Percentiles rank a stretch among this genome's conserved stretches.
Conservation (phyloP, 2,888 invertebrate genomes). For the Catocala nupta region DNA sequence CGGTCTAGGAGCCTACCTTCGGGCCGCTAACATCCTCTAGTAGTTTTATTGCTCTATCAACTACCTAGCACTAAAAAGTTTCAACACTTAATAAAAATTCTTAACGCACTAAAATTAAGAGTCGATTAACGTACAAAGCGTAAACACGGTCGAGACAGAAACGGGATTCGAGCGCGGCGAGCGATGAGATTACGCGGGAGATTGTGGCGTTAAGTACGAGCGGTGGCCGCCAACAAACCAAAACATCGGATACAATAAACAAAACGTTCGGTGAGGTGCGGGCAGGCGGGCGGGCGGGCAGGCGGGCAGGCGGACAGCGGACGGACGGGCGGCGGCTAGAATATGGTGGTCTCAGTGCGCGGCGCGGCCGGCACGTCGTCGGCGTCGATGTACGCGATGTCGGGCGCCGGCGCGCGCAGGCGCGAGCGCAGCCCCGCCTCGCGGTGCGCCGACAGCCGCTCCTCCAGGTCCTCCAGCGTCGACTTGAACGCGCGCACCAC, state of each 20-base stretch:
- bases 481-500: slow-evolving; percentile 99
- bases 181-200: slow-evolving; percentile 31
- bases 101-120: slow-evolving; percentile 67
- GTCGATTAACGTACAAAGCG: slow-evolving; percentile 57
- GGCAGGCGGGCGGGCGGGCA: slow-evolving; percentile 45
- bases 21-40: slow-evolving; percentile 60
- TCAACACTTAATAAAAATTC: slow-evolving; percentile 78
- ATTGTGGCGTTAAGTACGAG: slow-evolving; percentile 71
- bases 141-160: slow-evolving; percentile 51
- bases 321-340: slow-evolving; percentile 58
- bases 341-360: slow-evolving; percentile 80
- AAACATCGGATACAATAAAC: slow-evolving; percentile 53
- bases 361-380: slow-evolving; percentile 82
- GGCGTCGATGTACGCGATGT: slow-evolving; percentile 95
- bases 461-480: slow-evolving; percentile 99
- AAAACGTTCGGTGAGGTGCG: slow-evolving; percentile 44
- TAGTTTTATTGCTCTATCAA: slow-evolving; percentile 72
- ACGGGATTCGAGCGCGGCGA: slow-evolving; percentile 52
- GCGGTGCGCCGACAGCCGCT: slow-evolving; percentile 99
- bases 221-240: slow-evolving; percentile 45
- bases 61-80: slow-evolving; percentile 74
- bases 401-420: slow-evolving; percentile 90
- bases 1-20: slow-evolving; percentile 66
- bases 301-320: slow-evolving; percentile 38
- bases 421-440: slow-evolving; percentile 97